phyloP scores from a whole-genome alignment of 2,888 invertebrate species.

The Artemia sinica region DNA sequence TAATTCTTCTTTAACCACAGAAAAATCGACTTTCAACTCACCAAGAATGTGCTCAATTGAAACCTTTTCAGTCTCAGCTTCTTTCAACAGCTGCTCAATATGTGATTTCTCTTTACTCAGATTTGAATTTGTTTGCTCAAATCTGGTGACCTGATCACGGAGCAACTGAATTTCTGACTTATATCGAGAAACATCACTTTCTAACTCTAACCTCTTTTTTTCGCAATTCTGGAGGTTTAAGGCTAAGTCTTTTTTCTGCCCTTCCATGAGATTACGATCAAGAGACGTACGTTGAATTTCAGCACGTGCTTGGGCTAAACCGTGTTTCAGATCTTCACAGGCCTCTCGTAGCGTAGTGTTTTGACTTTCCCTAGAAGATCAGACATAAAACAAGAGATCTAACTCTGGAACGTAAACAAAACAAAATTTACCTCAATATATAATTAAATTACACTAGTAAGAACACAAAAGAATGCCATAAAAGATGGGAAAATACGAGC shows the following conservation, averaged over 20 bases:
- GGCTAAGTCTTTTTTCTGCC: slow-evolving; percentile 5
- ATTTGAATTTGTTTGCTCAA: not conserved
- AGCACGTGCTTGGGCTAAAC: not conserved
- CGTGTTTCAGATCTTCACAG: not conserved
- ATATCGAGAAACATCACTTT: not conserved
- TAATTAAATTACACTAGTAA: no score
- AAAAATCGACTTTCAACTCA: not conserved
- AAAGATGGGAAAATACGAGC: no score
- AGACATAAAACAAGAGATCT: not conserved
- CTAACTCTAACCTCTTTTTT: not conserved
- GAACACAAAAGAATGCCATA: no score
- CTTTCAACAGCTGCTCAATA: not conserved
- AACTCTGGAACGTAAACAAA: no score
- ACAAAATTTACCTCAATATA: no score
- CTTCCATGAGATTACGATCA: not conserved
- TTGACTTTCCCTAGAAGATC: slow-evolving; percentile 1
- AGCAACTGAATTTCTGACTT: slow-evolving; percentile 8
- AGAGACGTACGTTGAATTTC: not conserved
- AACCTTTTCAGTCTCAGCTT: not conserved
- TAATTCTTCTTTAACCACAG: not conserved
- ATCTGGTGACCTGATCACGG: not conserved
- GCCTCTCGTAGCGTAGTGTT: slow-evolving; percentile 7
- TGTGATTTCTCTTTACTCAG: slow-evolving; percentile 2
- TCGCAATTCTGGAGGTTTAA: not conserved
- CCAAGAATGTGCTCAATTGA: not conserved